Evolutionary conservation across 2,113 vertebrate genomes (phyloP).

Genomic region (Rissa tridactyla): DNA sequence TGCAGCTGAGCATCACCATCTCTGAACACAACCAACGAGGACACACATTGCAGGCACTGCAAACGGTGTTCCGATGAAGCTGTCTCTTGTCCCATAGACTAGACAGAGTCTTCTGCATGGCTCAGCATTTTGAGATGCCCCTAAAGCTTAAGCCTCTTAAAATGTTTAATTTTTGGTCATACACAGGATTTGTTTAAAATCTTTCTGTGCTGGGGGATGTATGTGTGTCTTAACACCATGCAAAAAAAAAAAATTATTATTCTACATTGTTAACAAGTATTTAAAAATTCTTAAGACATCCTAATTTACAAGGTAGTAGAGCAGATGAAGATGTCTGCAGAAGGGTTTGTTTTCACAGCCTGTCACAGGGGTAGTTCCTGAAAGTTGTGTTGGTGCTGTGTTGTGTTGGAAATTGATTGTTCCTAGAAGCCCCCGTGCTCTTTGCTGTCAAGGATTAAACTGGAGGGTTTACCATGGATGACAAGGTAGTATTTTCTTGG

Average conservation of each 20-base stretch:
- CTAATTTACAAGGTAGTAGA: background rate
- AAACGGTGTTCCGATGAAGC: fast-evolving
- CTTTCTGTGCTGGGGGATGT: background rate
- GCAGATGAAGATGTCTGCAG: background rate
- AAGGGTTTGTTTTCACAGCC: background rate
- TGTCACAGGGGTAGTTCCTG: background rate
- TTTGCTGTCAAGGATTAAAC: background rate
- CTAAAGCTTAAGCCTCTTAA: background rate
- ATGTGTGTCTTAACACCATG: background rate
- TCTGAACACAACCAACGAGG: background rate
- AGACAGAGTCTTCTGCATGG: background rate
- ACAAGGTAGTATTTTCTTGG: background rate
- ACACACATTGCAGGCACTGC: background rate
- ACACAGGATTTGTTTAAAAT: background rate
- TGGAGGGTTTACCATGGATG: background rate
- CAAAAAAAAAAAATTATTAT: no score
- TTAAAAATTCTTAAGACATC: background rate
- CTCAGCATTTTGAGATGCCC: background rate
- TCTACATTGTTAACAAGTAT: background rate
- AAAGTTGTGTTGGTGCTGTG: background rate
- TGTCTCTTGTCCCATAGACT: background rate
- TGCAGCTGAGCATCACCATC: background rate
- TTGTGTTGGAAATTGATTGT: background rate
- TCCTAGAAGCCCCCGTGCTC: background rate
- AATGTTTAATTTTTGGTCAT: background rate